These are phyloP conservation scores for Drosophila lowei DNA, from an alignment of 1,140 invertebrate species.

Conservation along the genomic window DNA sequence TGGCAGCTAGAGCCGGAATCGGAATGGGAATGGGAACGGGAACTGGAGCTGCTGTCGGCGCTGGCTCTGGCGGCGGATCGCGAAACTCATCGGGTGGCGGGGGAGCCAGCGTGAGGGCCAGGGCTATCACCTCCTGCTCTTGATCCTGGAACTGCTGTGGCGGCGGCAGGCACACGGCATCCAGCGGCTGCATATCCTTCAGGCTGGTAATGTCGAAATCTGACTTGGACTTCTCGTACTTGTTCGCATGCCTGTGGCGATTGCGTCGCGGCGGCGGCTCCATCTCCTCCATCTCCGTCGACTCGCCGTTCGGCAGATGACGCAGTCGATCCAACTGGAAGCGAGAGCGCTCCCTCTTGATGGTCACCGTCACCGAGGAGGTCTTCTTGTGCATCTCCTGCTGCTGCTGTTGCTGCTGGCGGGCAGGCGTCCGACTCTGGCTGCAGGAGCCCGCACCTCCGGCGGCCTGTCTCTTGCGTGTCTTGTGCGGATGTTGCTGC, in stretches of 20 bases:
- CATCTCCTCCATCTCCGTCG: slow-evolving; percentile 77
- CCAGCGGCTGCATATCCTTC: slow-evolving; percentile 86
- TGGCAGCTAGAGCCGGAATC: slow-evolving; percentile 6
- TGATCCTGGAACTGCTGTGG: slow-evolving; percentile 92
- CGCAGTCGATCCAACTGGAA: slow-evolving; percentile 67
- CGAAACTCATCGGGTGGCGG: slow-evolving; percentile 89
- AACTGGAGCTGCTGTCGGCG: slow-evolving; percentile 27
- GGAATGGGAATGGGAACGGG: slow-evolving; percentile 2
- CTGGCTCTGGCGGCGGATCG: slow-evolving; percentile 83
- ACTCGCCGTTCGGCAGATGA: slow-evolving; percentile 72
- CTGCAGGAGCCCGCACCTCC: slow-evolving; percentile 30
- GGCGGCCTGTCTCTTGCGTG: slow-evolving; percentile 46
- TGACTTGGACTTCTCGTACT: slow-evolving; percentile 84
- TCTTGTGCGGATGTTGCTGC: slow-evolving; percentile 60
- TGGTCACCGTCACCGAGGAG: slow-evolving; percentile 70
- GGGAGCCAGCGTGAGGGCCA: slow-evolving; percentile 65
- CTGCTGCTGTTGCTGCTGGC: slow-evolving; percentile 37
- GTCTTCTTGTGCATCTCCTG: slow-evolving; percentile 69
- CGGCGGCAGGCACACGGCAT: slow-evolving; percentile 90
- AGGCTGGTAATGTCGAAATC: slow-evolving; percentile 84
- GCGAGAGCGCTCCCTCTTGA: slow-evolving; percentile 69
- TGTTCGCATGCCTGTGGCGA: slow-evolving; percentile 49
- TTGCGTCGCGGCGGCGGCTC: slow-evolving; percentile 65
- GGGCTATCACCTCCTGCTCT: slow-evolving; percentile 81
- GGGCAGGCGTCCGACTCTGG: slow-evolving; percentile 59